Percentiles rank a stretch among this genome's conserved stretches.
Conservation (phyloP, 2,797 vertebrate genomes). For the Coregonus ussuriensis region DNA sequence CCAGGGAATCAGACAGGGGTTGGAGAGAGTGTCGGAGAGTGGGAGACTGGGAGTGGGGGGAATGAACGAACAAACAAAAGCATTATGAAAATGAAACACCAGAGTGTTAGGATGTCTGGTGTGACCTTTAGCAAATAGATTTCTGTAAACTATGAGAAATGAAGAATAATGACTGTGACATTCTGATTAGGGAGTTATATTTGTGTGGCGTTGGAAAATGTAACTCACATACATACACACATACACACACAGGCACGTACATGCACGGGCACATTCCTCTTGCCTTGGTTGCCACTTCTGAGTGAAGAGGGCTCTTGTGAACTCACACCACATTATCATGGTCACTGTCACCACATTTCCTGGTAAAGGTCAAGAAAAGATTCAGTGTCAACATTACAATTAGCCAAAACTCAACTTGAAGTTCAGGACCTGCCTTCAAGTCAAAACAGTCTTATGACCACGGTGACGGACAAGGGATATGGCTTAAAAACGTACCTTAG, state of each 20-base stretch:
- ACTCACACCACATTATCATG: background rate
- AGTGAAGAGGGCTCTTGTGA: background rate
- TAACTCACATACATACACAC: background rate
- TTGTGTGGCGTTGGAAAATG: constrained; percentile 31
- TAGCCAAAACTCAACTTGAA: background rate
- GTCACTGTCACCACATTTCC: background rate
- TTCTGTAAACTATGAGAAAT: constrained; percentile 54
- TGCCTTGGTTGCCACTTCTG: background rate
- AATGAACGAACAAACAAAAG: constrained; percentile 38
- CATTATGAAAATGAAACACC: constrained; percentile 45
- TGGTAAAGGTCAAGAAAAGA: background rate
- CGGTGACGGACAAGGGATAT: background rate
- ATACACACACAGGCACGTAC: background rate
- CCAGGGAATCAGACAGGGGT: constrained; percentile 39
- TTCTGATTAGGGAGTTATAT: constrained; percentile 45
- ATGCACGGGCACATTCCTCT: background rate
- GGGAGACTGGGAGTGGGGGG: background rate
- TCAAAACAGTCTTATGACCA: background rate
- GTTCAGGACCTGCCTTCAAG: background rate
- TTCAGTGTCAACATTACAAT: background rate
- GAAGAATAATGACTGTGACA: constrained; percentile 53
- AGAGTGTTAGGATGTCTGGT: constrained; percentile 38
- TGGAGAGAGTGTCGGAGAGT: background rate
- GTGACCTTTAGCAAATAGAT: constrained; percentile 69
- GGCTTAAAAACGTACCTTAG: background rate